A percentile compares a stretch with the other conserved stretches of the same genome.
These are phyloP conservation scores for Lethenteron camtschaticum DNA, from an alignment of 2,113 vertebrate species.

Conservation along the genomic window DNA sequence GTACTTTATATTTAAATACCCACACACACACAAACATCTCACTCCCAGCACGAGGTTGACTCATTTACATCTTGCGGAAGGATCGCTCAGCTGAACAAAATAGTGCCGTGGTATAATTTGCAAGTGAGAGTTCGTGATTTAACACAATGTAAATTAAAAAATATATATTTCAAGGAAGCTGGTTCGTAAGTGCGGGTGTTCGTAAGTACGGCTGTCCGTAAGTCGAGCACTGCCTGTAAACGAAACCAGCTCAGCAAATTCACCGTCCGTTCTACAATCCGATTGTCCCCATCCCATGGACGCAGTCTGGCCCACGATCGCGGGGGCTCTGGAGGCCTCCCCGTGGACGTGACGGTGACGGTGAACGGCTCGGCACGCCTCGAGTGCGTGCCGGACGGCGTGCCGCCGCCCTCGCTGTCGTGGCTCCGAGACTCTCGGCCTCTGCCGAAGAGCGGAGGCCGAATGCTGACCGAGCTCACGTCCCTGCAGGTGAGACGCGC, in stretches of 20 bases:
- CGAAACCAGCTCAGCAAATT: too few species aligned
- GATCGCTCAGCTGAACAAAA: too few species aligned
- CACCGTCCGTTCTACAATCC: too few species aligned
- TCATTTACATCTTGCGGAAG: too few species aligned
- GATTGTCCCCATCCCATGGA: neutral
- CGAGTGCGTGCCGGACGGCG: constrained; percentile 31
- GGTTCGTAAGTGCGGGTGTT: neutral
- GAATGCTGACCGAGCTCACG: constrained; percentile 9
- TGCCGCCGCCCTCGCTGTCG: constrained; percentile 30
- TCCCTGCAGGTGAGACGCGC: too few species aligned
- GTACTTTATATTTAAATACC: too few species aligned
- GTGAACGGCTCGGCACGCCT: constrained; percentile 34
- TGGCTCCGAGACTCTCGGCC: constrained; percentile 45
- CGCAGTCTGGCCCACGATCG: constrained; percentile 42
- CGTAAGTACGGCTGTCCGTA: neutral
- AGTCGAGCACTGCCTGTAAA: neutral
- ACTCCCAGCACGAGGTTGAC: too few species aligned
- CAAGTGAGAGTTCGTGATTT: too few species aligned
- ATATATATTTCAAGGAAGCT: too few species aligned
- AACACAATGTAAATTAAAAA: too few species aligned
- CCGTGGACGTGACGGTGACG: constrained; percentile 37
- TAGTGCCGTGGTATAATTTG: too few species aligned
- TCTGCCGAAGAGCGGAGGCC: constrained; percentile 19
- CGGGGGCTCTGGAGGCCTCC: constrained; percentile 25
- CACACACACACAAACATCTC: too few species aligned